Conservation (phyloP, 2,113 vertebrate genomes). For the Holacanthus passer region DNA sequence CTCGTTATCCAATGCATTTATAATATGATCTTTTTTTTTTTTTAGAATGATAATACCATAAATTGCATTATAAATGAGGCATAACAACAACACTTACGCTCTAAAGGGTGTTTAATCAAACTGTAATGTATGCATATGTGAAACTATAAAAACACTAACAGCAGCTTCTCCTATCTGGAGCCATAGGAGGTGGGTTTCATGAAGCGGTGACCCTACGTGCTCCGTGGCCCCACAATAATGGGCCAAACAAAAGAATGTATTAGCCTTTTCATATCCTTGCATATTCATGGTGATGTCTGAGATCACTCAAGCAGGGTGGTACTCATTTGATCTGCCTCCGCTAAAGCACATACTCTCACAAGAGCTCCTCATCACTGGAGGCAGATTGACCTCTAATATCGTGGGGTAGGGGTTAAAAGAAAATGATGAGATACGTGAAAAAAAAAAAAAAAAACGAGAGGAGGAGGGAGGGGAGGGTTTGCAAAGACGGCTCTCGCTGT, state of each 20-base stretch:
- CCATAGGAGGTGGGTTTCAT: slow-evolving; percentile 44
- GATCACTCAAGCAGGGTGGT: slow-evolving; percentile 70
- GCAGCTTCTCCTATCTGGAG: slow-evolving; percentile 20
- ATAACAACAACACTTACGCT: slow-evolving; percentile 3
- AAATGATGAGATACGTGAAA: slow-evolving; percentile 77
- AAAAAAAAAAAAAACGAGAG: slow-evolving; percentile 48
- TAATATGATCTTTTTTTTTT: slow-evolving; percentile 27
- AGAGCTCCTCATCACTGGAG: slow-evolving; percentile 73
- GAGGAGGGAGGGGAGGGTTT: slow-evolving; percentile 43
- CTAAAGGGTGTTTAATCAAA: slow-evolving; percentile 24
- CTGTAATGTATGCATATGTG: not conserved
- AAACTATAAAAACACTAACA: slow-evolving; percentile 23
- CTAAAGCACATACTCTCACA: slow-evolving; percentile 72
- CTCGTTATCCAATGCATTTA: slow-evolving; percentile 1
- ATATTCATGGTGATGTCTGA: slow-evolving; percentile 71
- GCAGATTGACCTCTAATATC: slow-evolving; percentile 81
- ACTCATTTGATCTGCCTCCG: slow-evolving; percentile 79
- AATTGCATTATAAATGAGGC: slow-evolving; percentile 32
- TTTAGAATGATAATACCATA: not conserved
- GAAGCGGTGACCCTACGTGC: slow-evolving; percentile 57
- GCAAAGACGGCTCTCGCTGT: slow-evolving; percentile 60
- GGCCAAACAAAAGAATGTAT: slow-evolving; percentile 71
- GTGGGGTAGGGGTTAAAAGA: slow-evolving; percentile 74
- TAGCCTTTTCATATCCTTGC: slow-evolving; percentile 61
- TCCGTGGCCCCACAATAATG: slow-evolving; percentile 50